A percentile compares a stretch with the other conserved stretches of the same genome.
These are phyloP conservation scores for Mythimna ferrago DNA, from an alignment of 2,888 invertebrate genomes.

Conservation along the genomic window DNA sequence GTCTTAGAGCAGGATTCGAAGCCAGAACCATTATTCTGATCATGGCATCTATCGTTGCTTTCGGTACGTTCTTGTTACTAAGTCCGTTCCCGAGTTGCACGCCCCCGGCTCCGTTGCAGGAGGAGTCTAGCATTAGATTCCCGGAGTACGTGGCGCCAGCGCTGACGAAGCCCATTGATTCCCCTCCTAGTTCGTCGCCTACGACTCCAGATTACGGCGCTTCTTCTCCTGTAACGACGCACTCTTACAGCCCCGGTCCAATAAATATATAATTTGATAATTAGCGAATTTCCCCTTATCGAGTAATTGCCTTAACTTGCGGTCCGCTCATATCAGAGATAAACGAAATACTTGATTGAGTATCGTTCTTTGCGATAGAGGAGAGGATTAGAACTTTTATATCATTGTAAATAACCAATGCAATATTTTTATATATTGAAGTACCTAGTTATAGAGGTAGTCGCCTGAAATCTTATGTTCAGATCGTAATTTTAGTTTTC, in stretches of 20 bases:
- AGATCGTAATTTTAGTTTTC: slow-evolving; percentile 50
- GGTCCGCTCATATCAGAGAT: slow-evolving; percentile 67
- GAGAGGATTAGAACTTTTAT: slow-evolving; percentile 59
- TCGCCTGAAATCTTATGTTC: slow-evolving; percentile 70
- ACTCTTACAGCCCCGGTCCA: slow-evolving; percentile 81
- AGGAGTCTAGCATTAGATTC: slow-evolving; percentile 85
- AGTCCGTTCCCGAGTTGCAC: slow-evolving; percentile 94
- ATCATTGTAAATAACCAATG: slow-evolving; percentile 77
- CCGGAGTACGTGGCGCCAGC: slow-evolving; percentile 91
- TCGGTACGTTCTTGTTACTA: slow-evolving; percentile 92
- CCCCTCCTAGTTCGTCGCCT: slow-evolving; percentile 79
- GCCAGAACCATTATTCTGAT: slow-evolving; percentile 92
- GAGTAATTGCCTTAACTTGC: slow-evolving; percentile 67
- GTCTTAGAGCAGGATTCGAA: slow-evolving; percentile 92
- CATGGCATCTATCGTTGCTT: slow-evolving; percentile 92
- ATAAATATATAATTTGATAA: slow-evolving; percentile 82
- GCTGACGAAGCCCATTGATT: slow-evolving; percentile 87
- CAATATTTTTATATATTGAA: slow-evolving; percentile 74
- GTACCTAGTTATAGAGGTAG: slow-evolving; percentile 59
- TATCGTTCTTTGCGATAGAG: slow-evolving; percentile 58
- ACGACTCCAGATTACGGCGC: slow-evolving; percentile 89
- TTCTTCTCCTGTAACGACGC: slow-evolving; percentile 81
- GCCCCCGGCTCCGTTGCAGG: slow-evolving; percentile 87
- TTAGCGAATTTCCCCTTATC: slow-evolving; percentile 63
- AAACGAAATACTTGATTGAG: slow-evolving; percentile 60